Evolutionary conservation across 2,888 invertebrate species (phyloP).

Genomic region (Parnassius mnemosyne): DNA sequence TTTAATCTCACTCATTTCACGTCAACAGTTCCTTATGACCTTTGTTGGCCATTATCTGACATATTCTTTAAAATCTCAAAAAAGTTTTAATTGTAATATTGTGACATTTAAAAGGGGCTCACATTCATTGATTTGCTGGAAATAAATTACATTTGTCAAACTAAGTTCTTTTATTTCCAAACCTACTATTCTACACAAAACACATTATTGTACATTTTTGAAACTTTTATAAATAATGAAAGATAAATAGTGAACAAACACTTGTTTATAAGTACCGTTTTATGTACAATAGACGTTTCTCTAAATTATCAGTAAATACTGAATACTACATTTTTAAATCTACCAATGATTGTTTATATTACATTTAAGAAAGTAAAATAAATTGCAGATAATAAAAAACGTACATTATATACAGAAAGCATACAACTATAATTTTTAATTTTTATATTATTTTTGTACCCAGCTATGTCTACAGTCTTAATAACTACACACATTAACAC

Average conservation of each 20-base stretch:
- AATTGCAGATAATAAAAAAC: slow-evolving; percentile 13
- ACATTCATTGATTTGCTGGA: slow-evolving; percentile 1
- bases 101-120: not conserved
- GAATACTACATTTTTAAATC: slow-evolving; percentile 3
- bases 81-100: not conserved
- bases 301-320: not conserved
- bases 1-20: no score
- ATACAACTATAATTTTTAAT: slow-evolving; percentile 3
- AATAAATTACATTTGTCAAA: slow-evolving; percentile 26
- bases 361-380: slow-evolving; percentile 22
- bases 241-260: slow-evolving; percentile 27
- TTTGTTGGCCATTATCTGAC: not conserved
- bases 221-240: slow-evolving; percentile 9
- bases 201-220: slow-evolving; percentile 21
- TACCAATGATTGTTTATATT: slow-evolving; percentile 18
- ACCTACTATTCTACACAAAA: slow-evolving; percentile 23
- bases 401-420: slow-evolving; percentile 26
- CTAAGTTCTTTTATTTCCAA: slow-evolving; percentile 26
- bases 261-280: slow-evolving; percentile 35
- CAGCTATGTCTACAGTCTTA: slow-evolving; percentile 32
- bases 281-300: slow-evolving; percentile 35
- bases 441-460: slow-evolving; percentile 16
- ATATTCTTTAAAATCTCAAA: not conserved
- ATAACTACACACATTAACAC: slow-evolving; percentile 33
- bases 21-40: not conserved